Evolutionary conservation across 2,113 vertebrate species (phyloP).

Genomic region (Pseudorasbora parva): DNA sequence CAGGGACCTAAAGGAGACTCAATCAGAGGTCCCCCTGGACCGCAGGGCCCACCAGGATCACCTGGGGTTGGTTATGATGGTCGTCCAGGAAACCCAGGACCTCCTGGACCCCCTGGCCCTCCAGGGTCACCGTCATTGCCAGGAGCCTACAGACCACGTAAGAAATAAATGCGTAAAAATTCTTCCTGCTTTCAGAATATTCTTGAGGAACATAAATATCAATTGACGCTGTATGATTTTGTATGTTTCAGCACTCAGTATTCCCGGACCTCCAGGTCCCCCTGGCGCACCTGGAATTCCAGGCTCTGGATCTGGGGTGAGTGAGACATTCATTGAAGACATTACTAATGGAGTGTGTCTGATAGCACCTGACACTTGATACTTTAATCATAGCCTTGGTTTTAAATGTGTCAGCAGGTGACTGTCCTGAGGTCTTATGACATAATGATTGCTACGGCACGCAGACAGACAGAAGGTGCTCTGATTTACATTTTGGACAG

Average conservation of each 20-base stretch:
- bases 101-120: conserved; percentile 83
- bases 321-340: conserved; percentile 49
- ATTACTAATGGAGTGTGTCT: neutral
- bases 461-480: conserved; percentile 82
- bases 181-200: neutral
- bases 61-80: conserved; percentile 88
- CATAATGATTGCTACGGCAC: conserved; percentile 77
- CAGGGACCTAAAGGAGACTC: conserved; percentile 92
- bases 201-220: neutral
- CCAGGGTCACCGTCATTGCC: conserved; percentile 74
- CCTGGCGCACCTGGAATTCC: conserved; percentile 86
- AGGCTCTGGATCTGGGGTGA: conserved; percentile 81
- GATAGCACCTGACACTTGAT: neutral
- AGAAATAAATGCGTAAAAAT: conserved; percentile 60
- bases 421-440: conserved; percentile 81
- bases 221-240: conserved; percentile 1
- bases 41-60: conserved; percentile 86
- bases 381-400: neutral
- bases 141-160: conserved; percentile 82
- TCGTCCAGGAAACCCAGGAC: conserved; percentile 81
- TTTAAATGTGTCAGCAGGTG: conserved; percentile 73
- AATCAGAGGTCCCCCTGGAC: conserved; percentile 83
- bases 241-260: conserved; percentile 77
- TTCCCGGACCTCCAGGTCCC: conserved; percentile 90
- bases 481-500: conserved; percentile 83